Conservation (phyloP, 2,797 vertebrate genomes). For the Scarus forsteni region DNA sequence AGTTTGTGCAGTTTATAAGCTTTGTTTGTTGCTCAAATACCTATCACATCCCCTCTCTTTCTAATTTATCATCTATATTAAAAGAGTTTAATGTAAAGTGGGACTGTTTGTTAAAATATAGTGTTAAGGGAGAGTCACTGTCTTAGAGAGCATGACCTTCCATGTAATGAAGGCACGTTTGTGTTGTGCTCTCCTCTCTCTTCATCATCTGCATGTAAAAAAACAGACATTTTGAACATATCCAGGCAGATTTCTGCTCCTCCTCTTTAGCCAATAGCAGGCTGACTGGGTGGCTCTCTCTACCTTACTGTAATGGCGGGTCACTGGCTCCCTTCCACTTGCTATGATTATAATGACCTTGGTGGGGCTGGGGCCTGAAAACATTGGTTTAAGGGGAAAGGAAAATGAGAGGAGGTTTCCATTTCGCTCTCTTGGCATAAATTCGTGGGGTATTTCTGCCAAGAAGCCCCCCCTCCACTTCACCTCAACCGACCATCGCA, state of each 20-base stretch:
- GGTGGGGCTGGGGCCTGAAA: constrained; percentile 86
- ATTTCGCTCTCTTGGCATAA: constrained; percentile 88
- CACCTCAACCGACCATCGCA: constrained; percentile 29
- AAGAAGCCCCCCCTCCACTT: constrained; percentile 69
- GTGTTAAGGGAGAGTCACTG: constrained; percentile 18
- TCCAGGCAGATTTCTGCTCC: constrained; percentile 60
- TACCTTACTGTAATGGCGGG: constrained; percentile 84
- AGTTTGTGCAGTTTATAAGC: no score
- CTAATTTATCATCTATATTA: not conserved
- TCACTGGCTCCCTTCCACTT: constrained; percentile 86
- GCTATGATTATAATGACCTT: constrained; percentile 90
- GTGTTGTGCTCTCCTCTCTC: constrained; percentile 45
- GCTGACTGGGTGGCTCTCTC: constrained; percentile 78
- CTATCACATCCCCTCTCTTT: not conserved
- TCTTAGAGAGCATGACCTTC: constrained; percentile 45
- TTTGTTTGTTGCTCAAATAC: no score
- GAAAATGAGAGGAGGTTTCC: constrained; percentile 88
- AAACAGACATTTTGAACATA: constrained; percentile 68
- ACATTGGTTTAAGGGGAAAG: constrained; percentile 88
- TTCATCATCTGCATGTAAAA: constrained; percentile 75
- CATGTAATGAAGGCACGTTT: constrained; percentile 48
- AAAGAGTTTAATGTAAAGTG: constrained; percentile 21
- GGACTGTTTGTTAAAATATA: constrained; percentile 22
- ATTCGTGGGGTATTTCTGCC: constrained; percentile 84
- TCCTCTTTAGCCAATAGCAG: constrained; percentile 70